Conservation (phyloP, 2,113 vertebrate species). For the Lepisosteus osseus region DNA sequence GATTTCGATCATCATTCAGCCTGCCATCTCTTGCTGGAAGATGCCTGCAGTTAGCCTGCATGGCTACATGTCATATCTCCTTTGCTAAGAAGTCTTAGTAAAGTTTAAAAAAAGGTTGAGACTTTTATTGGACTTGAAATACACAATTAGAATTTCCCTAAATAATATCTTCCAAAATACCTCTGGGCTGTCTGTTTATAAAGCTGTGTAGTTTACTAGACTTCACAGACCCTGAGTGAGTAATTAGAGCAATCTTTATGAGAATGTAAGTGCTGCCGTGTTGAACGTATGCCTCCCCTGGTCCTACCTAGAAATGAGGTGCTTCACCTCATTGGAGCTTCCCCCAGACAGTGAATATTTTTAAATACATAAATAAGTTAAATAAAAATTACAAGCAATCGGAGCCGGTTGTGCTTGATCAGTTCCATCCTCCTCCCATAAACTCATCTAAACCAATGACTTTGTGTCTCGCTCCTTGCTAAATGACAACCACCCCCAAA, state of each 20-base stretch:
- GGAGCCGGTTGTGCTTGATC: slow-evolving; percentile 7
- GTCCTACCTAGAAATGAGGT: neutral
- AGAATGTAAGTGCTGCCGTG: neutral
- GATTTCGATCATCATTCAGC: no score
- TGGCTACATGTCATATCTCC: no score
- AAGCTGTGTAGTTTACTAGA: neutral
- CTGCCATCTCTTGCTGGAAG: no score
- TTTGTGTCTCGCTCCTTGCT: slow-evolving; percentile 13
- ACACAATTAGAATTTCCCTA: neutral
- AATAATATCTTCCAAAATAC: neutral
- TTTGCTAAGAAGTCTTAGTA: no score
- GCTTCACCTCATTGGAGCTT: neutral
- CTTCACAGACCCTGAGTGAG: neutral
- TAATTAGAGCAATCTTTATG: neutral
- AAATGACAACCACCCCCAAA: slow-evolving; percentile 11
- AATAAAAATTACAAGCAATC: neutral
- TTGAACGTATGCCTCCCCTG: neutral
- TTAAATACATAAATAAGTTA: slow-evolving; percentile 1
- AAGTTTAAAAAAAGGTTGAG: no score
- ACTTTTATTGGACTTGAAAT: no score
- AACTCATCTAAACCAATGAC: slow-evolving; percentile 17
- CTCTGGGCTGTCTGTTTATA: neutral
- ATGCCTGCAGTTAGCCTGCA: no score
- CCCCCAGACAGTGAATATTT: neutral
- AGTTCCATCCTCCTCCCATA: neutral